Conservation (phyloP, 2,888 invertebrate genomes). For the Sphaerophoria taeniata region DNA sequence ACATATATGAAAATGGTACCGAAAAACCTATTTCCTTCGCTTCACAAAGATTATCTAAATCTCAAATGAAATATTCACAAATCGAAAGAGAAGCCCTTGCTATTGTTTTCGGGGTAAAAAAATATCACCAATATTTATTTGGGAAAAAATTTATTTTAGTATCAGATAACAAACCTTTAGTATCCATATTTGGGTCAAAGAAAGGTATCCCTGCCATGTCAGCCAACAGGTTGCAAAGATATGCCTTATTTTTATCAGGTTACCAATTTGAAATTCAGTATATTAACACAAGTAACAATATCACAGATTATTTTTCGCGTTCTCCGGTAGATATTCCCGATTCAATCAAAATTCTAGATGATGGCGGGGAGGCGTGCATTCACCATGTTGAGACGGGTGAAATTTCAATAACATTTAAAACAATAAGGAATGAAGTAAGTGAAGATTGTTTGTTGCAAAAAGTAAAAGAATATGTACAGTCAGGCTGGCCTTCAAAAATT, state of each 20-base stretch:
- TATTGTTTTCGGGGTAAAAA: neutral
- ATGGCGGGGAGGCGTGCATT: neutral
- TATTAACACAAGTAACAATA: neutral
- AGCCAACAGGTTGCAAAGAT: neutral
- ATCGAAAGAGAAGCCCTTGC: conserved; percentile 2
- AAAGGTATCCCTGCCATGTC: neutral
- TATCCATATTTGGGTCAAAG: neutral
- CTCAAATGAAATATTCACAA: neutral
- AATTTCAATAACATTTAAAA: too few species aligned
- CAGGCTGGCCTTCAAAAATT: neutral
- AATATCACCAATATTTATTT: neutral
- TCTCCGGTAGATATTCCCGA: neutral
- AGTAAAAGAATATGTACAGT: neutral
- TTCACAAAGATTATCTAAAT: neutral
- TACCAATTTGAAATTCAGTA: neutral
- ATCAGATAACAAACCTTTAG: neutral
- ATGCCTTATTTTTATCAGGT: neutral
- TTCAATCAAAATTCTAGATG: neutral
- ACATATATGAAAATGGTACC: neutral
- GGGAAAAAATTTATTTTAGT: neutral
- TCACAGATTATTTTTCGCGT: neutral
- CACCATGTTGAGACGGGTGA: neutral
- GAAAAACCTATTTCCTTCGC: neutral
- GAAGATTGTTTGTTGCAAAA: too few species aligned
- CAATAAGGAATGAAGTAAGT: too few species aligned